Base-by-base conservation (phyloP, 2,888 invertebrate species). In the Punctoribates punctum region DNA sequence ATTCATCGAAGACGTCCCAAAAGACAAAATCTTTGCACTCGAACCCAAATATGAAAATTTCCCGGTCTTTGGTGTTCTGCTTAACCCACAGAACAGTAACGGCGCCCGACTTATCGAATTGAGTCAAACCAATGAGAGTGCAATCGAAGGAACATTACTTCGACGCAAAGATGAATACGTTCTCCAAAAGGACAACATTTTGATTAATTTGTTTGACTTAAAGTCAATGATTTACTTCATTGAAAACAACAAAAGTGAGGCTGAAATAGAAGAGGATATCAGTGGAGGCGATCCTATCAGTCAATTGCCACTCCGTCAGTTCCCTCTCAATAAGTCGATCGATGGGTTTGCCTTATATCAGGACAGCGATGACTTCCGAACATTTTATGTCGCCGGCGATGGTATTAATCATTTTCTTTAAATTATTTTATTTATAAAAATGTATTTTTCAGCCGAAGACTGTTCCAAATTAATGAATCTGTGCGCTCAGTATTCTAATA, bases 281-380 rank as follows among this genome's bases (percentile, higher is more conserved):
- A n/a, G n/a, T 29, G 27, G 1, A 1, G 70, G 38, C 23, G 38
- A 70, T 11, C 34, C 11, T 34, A 23, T 3, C 34, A 6, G 9
- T 9, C 3, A 38, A 1, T 23, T 46, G 15, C 48, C 72, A 15
- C 25, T 17, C 5, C 20, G n/a, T 9, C 34, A 13, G n/a, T 6
- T 72, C 5, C 20, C 23, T 8, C 25, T 72, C 9, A 48, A 72
- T 15, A 25, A 46, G 6, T 0, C 8, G 17, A 13, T 25, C 5
- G 54, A 73, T 38, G 20, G 8, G 1, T 13, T 73, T 29, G 73
- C n/a, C 8, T 23, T 73, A 38, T 73, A 27, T 29, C 51, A 73
- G 51, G 73, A 54, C 8, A 6, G 4, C 25, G n/a, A 0, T 9
- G 25, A 73, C 9, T 20, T 20, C 15, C 27, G 9, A 3, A 8